Base-by-base conservation (phyloP, 2,888 invertebrate genomes). In the Nomada ruficornis region DNA sequence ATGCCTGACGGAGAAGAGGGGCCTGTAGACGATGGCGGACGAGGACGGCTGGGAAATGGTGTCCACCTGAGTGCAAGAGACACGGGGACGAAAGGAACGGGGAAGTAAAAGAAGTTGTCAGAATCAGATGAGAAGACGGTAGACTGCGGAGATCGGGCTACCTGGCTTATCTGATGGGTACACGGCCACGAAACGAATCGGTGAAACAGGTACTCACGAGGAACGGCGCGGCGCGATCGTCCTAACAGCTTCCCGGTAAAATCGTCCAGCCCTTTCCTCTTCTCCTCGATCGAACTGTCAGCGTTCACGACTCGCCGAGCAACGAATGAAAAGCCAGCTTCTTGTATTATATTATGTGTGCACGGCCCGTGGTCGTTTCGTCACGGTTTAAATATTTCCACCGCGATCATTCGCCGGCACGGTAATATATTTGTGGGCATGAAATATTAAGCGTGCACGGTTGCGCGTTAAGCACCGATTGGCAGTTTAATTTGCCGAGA, bases 91-190 rank as follows among this genome's bases (percentile, higher is more conserved):
- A 23, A 42, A 74, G 76, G 63, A 78, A 73, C 60, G 79, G 69
- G 55, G 76, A 76, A 79, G 85, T 81, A 78, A 83, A 88, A 80
- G 79, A 86, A 82, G 85, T 86, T 87, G 86, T 86, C 87, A 86
- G 79, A 84, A 86, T 84, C 86, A 84, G 82, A 81, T 69, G 80
- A 70, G 63, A 64, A 78, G 63, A 26, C 47, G 55, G 54, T n/a
- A 68, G 74, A 75, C 65, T 62, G 79, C 54, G 55, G 29, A 67
- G 77, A 77, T 71, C 78, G 29, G 67, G 47, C 47, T 68, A 62
- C 71, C 83, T 68, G 65, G 73, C 80, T 82, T 73, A 83, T 78
- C 77, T 59, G 83, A 83, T 75, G 54, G 75, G 72, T 67, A 65
- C 55, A 71, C 65, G 26, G 59, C 76, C 71, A 69, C 74, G 57